These are phyloP conservation scores for Chloropsis hardwickii DNA, from an alignment of 2,113 vertebrate genomes.

Conservation along the genomic window DNA sequence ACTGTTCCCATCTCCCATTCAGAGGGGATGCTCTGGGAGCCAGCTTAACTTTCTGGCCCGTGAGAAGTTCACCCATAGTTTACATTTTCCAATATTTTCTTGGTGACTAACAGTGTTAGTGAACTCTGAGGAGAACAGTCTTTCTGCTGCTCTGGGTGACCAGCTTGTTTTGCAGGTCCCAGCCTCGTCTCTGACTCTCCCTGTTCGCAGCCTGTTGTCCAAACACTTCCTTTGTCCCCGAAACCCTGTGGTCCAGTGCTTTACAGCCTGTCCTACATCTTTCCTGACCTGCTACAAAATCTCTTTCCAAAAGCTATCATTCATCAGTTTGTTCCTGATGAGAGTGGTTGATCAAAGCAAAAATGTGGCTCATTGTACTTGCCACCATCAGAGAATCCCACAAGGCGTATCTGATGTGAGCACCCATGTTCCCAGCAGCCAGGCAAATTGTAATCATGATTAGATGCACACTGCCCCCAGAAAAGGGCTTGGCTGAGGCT, in stretches of 20 bases:
- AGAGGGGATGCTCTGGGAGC: neutral
- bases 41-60: neutral
- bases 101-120: constrained; percentile 20
- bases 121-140: neutral
- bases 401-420: neutral
- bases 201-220: neutral
- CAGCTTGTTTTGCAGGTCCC: neutral
- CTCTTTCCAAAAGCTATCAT: neutral
- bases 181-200: neutral
- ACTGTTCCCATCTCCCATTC: neutral
- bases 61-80: neutral
- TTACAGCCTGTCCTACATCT: neutral
- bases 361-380: neutral
- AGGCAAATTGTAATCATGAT: neutral
- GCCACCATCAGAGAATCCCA: neutral
- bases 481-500: neutral
- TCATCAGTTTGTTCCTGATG: neutral
- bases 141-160: neutral
- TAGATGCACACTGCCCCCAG: neutral
- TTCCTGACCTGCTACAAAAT: neutral
- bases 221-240: neutral
- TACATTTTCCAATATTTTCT: constrained; percentile 12
- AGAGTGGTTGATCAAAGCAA: neutral
- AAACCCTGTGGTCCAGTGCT: neutral
- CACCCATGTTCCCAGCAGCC: neutral